Evolutionary conservation across 2,888 invertebrate genomes (phyloP), one percentile per base, ranked within the genome.

Genomic region (Criorhina ranunculi): DNA sequence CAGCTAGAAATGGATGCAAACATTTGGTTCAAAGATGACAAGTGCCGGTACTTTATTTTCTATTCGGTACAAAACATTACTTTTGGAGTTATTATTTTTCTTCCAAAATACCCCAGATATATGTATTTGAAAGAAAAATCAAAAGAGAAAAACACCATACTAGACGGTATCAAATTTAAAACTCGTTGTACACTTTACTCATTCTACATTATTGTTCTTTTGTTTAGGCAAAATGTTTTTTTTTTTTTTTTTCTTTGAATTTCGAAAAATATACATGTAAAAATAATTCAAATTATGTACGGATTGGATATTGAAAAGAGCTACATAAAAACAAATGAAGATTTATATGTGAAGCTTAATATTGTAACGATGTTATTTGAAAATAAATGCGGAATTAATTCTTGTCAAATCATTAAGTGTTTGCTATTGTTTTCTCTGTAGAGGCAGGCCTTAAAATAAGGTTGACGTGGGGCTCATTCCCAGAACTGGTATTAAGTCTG

Each of bases 341-440:
- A 53, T 78, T 55, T 55, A 8, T 67, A 57, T 29, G 19, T 67
- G 24, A 62, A 44, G 46, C 40, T 66, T 19, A 57, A 12, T 59
- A 59, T 69, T 75, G 37, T 66, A 64, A 75, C n/a, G 11, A 44
- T 73, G 69, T 64, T 33, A n/a, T 49, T 55, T 33, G 17, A 55
- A 85, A 85, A 79, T 79, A 79, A 79, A 79, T 53, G 51, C 51
- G 51, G 49, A 55, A 69, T 57, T 49, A 64, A 69, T 79, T 73
- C 78, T 78, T 78, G 78, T 79, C 79, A 64, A 73, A 62, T 59
- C 46, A 19, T 6, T 31, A n/a, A n/a, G 15, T 15, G 37, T 42
- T 40, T 40, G 19, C 3, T 57, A 5, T 19, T 31, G 11, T 11
- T n/a, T 37, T n/a, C n/a, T 1, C n/a, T n/a, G n/a, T n/a, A n/a